These are phyloP conservation scores for Podocnemis expansa DNA, from an alignment of 2,113 vertebrate species.

Conservation along the genomic window DNA sequence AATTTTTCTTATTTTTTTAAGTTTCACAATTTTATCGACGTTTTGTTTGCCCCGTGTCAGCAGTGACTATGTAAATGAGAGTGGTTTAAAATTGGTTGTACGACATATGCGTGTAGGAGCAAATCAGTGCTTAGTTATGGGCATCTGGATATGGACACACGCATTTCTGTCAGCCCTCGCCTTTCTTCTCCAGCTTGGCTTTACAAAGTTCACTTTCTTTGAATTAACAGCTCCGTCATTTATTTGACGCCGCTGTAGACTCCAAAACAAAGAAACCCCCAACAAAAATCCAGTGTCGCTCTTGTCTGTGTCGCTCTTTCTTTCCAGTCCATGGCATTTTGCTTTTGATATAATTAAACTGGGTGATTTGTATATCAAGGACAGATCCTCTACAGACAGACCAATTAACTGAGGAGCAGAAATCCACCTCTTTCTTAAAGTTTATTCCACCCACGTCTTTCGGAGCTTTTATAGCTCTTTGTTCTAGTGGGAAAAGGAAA, in stretches of 20 bases:
- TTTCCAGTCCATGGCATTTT: conserved; percentile 45
- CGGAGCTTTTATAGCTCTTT: conserved; percentile 61
- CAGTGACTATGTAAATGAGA: neutral
- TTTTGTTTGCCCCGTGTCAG: neutral
- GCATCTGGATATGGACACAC: neutral
- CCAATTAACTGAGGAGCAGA: conserved; percentile 58
- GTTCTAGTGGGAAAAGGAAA: conserved; percentile 27
- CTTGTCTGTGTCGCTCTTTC: neutral
- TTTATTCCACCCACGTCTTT: conserved; percentile 33
- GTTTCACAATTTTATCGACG: neutral
- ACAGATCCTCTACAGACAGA: conserved; percentile 35
- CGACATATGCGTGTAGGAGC: neutral
- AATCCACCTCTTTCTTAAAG: conserved; percentile 56
- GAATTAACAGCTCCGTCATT: neutral
- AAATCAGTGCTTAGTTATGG: neutral
- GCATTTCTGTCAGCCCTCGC: neutral
- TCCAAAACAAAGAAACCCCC: neutral
- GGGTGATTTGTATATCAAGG: neutral
- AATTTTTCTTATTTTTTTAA: neutral
- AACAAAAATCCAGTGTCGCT: conserved; percentile 15
- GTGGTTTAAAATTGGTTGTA: neutral
- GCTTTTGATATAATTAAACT: conserved; percentile 50
- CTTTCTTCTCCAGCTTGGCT: neutral
- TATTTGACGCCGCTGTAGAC: neutral
- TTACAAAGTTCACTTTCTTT: neutral